Conservation (phyloP, 2,888 invertebrate species). For the Apotomis betuletana region DNA sequence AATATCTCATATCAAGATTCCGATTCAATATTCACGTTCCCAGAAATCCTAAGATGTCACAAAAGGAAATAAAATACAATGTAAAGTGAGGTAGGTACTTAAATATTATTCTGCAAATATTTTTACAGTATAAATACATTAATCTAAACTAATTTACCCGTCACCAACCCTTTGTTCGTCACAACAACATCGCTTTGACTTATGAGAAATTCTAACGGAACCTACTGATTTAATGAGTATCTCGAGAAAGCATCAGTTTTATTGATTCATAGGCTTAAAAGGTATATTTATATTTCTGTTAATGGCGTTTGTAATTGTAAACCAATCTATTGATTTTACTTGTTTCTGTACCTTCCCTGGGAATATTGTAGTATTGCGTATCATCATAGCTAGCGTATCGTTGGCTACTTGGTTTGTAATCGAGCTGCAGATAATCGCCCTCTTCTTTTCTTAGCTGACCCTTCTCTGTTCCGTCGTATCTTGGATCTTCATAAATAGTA, state of each 20-base stretch:
- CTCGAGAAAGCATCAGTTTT: conserved; percentile 54
- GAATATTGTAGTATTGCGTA: conserved; percentile 65
- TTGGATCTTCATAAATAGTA: conserved; percentile 80
- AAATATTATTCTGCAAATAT: conserved; percentile 31
- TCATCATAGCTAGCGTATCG: conserved; percentile 77
- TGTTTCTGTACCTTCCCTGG: conserved; percentile 65
- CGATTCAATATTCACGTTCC: conserved; percentile 55
- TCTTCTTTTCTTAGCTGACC: conserved; percentile 70
- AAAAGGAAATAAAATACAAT: conserved; percentile 43
- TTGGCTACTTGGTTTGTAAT: conserved; percentile 75
- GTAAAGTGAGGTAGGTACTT: conserved; percentile 26
- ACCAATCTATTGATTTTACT: conserved; percentile 80
- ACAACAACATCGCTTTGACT: conserved; percentile 47
- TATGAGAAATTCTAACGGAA: conserved; percentile 30
- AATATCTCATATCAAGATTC: conserved; percentile 62
- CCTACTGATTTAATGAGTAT: conserved; percentile 57
- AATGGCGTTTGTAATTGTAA: conserved; percentile 77
- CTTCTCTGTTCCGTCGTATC: conserved; percentile 71
- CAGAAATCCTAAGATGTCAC: conserved; percentile 46
- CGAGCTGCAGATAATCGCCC: conserved; percentile 74
- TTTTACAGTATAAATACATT: conserved; percentile 30
- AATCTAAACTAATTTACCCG: conserved; percentile 49
- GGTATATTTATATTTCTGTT: conserved; percentile 25
- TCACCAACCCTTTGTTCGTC: conserved; percentile 49
- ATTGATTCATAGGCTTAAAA: conserved; percentile 40